phyloP scores from a whole-genome alignment of 2,113 vertebrate species.

The Thunnus thynnus region DNA sequence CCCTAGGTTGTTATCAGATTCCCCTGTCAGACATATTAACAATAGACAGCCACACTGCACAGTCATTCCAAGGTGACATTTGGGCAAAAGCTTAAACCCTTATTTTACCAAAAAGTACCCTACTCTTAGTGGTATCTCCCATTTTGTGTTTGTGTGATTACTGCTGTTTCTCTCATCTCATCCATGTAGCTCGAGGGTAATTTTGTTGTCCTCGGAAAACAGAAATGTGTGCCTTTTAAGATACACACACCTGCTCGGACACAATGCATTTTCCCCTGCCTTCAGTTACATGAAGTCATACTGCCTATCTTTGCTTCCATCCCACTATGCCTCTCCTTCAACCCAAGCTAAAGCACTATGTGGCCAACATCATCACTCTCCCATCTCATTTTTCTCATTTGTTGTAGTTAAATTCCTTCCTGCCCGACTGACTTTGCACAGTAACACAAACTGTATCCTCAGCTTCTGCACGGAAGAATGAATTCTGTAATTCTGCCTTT shows the following conservation, averaged over 20 bases:
- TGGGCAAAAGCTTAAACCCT: not conserved
- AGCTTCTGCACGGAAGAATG: conserved; percentile 67
- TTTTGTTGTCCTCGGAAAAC: not conserved
- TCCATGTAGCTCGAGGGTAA: not conserved
- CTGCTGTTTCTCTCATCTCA: not conserved
- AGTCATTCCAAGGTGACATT: not conserved
- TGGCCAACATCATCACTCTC: conserved; percentile 44
- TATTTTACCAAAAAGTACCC: not conserved
- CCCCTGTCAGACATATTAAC: conserved; percentile 4
- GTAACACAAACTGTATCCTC: conserved; percentile 64
- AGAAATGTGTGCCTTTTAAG: not conserved
- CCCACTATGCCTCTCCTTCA: conserved; percentile 19
- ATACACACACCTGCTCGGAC: not conserved
- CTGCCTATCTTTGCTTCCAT: conserved; percentile 17
- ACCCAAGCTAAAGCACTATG: conserved; percentile 24
- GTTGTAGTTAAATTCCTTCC: conserved; percentile 58
- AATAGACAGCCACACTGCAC: not conserved
- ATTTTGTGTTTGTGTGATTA: not conserved
- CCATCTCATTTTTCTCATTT: conserved; percentile 58
- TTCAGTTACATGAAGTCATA: conserved; percentile 1
- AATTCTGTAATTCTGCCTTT: conserved; percentile 76
- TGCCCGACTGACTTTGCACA: conserved; percentile 65
- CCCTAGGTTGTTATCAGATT: conserved; percentile 18
- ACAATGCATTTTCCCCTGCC: conserved; percentile 6
- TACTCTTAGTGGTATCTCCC: not conserved